Conservation (phyloP, 2,797 vertebrate genomes). For the Anniella stebbinsi region DNA sequence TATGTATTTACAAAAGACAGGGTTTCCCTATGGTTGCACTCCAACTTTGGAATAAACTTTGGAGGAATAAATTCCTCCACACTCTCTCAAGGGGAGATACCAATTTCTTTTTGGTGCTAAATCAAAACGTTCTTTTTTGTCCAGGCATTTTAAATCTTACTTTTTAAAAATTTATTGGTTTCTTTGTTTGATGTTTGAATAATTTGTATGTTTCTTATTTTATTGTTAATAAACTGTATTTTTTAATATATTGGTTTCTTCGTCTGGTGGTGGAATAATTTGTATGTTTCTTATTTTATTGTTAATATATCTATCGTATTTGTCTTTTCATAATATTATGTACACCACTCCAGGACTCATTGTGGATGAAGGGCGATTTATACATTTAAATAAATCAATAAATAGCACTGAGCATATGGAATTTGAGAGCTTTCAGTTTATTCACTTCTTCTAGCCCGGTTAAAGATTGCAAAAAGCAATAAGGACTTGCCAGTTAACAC, state of each 20-base stretch:
- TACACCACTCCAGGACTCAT: not conserved
- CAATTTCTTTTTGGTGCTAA: no score
- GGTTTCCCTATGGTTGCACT: no score
- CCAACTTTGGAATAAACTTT: no score
- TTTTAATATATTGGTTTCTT: not conserved
- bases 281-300: not conserved
- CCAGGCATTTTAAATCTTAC: no score
- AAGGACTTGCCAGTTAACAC: not conserved
- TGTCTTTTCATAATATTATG: not conserved
- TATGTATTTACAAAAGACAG: no score
- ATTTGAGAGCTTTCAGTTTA: conserved; percentile 1
- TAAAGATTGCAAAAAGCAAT: not conserved
- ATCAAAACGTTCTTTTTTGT: no score
- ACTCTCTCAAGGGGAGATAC: no score
- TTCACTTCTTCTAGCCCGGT: not conserved
- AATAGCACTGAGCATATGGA: not conserved
- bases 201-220: not conserved
- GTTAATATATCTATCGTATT: not conserved
- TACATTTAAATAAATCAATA: not conserved
- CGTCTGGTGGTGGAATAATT: not conserved
- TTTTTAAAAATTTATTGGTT: not conserved
- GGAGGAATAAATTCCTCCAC: no score
- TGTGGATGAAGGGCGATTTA: not conserved
- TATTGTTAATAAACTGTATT: not conserved
- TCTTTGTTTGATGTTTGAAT: not conserved